phyloP scores from a whole-genome alignment of 2,113 vertebrate genomes.

The Nerophis ophidion region DNA sequence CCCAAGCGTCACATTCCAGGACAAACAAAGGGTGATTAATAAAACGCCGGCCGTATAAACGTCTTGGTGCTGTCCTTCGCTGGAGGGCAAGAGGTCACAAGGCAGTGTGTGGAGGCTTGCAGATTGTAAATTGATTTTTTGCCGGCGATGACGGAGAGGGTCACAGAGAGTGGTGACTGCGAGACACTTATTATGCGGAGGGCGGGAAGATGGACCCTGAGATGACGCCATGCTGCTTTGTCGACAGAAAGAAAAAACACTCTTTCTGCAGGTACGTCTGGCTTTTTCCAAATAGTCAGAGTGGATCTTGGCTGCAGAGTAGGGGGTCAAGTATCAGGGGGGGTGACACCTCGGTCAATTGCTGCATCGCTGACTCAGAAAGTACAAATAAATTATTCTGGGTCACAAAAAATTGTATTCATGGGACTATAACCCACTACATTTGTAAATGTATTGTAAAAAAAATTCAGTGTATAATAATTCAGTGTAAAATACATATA shows the following conservation, averaged over 20 bases:
- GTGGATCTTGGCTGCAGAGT: no score
- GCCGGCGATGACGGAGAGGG: conserved; percentile 29
- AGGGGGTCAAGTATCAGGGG: no score
- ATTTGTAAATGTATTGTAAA: no score
- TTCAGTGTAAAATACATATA: no score
- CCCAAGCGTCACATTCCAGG: conserved; percentile 8
- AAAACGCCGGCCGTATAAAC: conserved; percentile 36
- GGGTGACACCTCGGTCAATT: no score
- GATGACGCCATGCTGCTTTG: conserved; percentile 36
- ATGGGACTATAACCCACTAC: no score
- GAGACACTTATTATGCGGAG: conserved; percentile 46
- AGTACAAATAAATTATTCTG: no score
- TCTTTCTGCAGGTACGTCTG: conserved; percentile 31
- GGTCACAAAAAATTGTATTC: no score
- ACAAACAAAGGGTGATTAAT: conserved; percentile 41
- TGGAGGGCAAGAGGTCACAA: conserved; percentile 36
- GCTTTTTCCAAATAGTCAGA: background rate
- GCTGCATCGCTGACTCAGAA: no score
- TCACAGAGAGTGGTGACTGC: conserved; percentile 21
- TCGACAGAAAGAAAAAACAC: conserved; percentile 19
- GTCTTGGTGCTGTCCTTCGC: conserved; percentile 46
- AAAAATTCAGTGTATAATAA: no score
- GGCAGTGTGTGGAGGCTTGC: conserved; percentile 9
- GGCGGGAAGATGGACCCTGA: conserved; percentile 52
- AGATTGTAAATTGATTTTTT: conserved; percentile 40